Evolutionary conservation across 2,888 invertebrate species (phyloP).

Genomic region (Lepidochitona cinerea): DNA sequence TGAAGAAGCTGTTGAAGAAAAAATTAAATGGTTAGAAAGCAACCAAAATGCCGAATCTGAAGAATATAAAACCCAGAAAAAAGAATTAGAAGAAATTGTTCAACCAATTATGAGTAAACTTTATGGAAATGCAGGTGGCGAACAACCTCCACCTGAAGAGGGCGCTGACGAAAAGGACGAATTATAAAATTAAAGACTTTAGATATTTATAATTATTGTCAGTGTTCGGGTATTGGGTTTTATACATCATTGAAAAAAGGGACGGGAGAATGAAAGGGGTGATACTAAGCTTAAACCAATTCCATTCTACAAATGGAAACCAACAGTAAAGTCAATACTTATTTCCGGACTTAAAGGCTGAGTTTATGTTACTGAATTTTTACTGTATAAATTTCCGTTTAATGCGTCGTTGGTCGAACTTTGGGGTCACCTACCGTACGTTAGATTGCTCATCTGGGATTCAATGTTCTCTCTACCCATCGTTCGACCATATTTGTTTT

Average conservation of each 20-base stretch:
- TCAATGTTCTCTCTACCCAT: too few species aligned
- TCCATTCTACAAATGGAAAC: too few species aligned
- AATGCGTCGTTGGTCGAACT: not conserved
- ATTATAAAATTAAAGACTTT: conserved; percentile 34
- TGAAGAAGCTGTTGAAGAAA: conserved; percentile 94
- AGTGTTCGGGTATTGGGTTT: not conserved
- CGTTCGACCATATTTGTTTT: too few species aligned
- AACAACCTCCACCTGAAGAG: conserved; percentile 73
- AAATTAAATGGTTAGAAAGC: conserved; percentile 97
- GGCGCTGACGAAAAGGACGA: conserved; percentile 78
- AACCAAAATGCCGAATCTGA: conserved; percentile 94
- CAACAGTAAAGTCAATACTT: too few species aligned
- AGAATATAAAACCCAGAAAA: conserved; percentile 94
- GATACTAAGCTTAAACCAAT: too few species aligned
- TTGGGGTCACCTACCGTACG: not conserved
- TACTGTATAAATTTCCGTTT: not conserved
- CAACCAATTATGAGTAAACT: conserved; percentile 97
- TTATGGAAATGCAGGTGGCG: conserved; percentile 84
- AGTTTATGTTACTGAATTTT: too few species aligned
- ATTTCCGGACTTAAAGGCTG: too few species aligned
- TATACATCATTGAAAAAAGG: not conserved
- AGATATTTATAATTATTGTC: conserved; percentile 4
- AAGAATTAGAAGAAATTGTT: conserved; percentile 93
- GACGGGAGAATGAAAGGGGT: not conserved
- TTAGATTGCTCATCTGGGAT: too few species aligned